These are phyloP conservation scores for Elanus axillaris DNA, from an alignment of 2,113 vertebrate genomes.

Conservation along the genomic window DNA sequence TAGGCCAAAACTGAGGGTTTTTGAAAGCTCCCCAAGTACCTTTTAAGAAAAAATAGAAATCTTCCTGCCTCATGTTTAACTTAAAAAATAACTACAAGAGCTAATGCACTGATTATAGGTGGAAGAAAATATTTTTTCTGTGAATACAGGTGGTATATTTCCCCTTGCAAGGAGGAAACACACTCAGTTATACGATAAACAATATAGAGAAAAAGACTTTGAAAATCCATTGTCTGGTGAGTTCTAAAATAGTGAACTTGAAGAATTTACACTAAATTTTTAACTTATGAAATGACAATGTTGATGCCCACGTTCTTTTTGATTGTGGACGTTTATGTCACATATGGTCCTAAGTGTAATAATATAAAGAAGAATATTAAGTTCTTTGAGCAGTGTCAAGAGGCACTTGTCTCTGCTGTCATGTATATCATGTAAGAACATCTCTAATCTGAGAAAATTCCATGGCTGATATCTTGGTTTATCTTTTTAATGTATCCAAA, in stretches of 20 bases:
- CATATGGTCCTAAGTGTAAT: neutral
- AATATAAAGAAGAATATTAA: neutral
- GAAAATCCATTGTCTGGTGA: neutral
- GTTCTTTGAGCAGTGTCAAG: neutral
- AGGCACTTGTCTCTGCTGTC: neutral
- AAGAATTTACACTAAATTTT: neutral
- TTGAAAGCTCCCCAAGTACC: neutral
- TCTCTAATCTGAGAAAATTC: neutral
- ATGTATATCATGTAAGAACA: neutral
- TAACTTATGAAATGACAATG: neutral
- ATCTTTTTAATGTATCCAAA: neutral
- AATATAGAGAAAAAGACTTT: neutral
- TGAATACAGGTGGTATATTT: neutral
- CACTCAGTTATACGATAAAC: neutral
- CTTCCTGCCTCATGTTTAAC: neutral
- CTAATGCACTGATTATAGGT: neutral
- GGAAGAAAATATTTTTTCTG: neutral
- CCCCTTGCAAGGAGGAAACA: neutral
- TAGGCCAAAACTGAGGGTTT: neutral
- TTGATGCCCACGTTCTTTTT: neutral
- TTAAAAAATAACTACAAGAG: neutral
- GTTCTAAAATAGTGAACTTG: neutral
- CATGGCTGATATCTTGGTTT: neutral
- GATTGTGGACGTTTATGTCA: neutral
- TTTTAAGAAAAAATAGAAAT: neutral